phyloP scores from a whole-genome alignment of 2,888 invertebrate genomes.

The Kuschelorhynchus macadamiae region DNA sequence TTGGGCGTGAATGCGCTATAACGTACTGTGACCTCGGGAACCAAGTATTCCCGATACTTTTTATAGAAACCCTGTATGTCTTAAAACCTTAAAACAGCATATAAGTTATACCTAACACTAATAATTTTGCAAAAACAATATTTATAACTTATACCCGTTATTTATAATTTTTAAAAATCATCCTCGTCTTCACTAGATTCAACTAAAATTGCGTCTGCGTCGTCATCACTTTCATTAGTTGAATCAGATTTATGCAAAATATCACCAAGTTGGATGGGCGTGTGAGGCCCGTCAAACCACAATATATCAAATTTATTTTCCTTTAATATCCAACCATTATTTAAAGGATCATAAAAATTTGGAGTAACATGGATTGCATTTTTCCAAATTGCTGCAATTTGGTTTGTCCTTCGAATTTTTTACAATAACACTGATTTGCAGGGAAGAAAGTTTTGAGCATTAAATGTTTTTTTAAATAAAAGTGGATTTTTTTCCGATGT shows the following conservation, averaged over 20 bases:
- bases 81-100: too few species aligned
- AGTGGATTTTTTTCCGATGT: slow-evolving; percentile 3
- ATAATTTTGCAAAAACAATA: too few species aligned
- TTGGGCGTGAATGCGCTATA: too few species aligned
- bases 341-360: slow-evolving; percentile 2
- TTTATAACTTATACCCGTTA: too few species aligned
- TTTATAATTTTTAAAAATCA: too few species aligned
- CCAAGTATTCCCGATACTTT: too few species aligned
- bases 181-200: background rate
- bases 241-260: background rate
- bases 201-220: background rate
- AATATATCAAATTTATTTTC: background rate
- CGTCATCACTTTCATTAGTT: slow-evolving; percentile 5
- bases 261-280: slow-evolving; percentile 8
- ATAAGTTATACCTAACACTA: too few species aligned
- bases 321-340: background rate
- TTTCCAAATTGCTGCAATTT: slow-evolving; percentile 10
- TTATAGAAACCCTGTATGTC: too few species aligned
- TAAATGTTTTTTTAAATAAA: slow-evolving; percentile 9
- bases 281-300: slow-evolving; percentile 5
- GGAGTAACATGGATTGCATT: background rate
- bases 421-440: background rate
- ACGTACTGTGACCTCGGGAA: too few species aligned
- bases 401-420: slow-evolving; percentile 7
- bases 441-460: slow-evolving; percentile 7